A percentile compares a stretch with the other conserved stretches of the same genome.
phyloP scores from a whole-genome alignment of 2,113 vertebrate species.

The Oriolus oriolus region DNA sequence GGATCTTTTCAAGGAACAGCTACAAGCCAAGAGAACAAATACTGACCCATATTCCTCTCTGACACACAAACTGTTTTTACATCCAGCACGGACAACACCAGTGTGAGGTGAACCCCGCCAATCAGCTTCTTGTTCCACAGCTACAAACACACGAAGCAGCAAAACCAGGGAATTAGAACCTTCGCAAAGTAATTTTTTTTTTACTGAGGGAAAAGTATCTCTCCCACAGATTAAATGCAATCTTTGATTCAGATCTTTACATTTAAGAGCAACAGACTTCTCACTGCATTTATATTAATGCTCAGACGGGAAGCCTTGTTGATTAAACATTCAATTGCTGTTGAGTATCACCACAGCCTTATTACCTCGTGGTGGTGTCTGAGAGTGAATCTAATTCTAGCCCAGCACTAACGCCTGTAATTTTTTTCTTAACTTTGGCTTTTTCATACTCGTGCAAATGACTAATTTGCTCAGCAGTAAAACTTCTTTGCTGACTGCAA shows the following conservation, averaged over 20 bases:
- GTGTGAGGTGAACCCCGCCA: too few relatives aligned
- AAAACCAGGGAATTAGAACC: not conserved
- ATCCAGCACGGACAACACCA: not conserved
- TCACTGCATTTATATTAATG: not conserved
- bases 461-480: not conserved
- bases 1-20: not conserved
- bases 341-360: not conserved
- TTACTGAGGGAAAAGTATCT: not conserved
- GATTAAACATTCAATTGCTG: constrained; percentile 9
- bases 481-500: not conserved
- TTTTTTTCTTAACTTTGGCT: not conserved
- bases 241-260: not conserved
- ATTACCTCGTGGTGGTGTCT: not conserved
- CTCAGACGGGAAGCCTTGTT: not conserved
- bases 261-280: not conserved
- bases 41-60: not conserved
- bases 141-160: not conserved
- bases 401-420: not conserved
- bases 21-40: not conserved
- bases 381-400: not conserved
- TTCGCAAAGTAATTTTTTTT: not conserved
- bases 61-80: not conserved
- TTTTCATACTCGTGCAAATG: not conserved
- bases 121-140: not conserved
- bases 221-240: not conserved